Evolutionary conservation across 2,888 invertebrate species (phyloP).

Genomic region (Coleophora deauratella): DNA sequence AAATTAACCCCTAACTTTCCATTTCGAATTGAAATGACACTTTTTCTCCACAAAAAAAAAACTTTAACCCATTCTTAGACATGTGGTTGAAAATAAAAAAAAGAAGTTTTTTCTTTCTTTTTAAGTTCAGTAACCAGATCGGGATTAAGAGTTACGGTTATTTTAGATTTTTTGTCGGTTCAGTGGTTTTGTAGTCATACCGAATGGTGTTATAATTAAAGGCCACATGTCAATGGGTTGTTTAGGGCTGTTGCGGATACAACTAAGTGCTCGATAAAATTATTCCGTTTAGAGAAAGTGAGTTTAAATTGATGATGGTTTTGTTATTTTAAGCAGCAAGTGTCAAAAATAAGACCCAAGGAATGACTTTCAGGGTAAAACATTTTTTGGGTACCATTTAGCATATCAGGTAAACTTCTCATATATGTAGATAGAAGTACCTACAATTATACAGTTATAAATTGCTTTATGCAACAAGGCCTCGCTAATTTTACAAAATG

Average conservation of each 20-base stretch:
- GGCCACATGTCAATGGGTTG: slow-evolving; percentile 51
- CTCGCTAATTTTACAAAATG: no score
- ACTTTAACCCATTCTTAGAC: slow-evolving; percentile 64
- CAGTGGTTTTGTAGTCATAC: slow-evolving; percentile 56
- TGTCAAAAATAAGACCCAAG: no score
- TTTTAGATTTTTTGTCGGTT: slow-evolving; percentile 58
- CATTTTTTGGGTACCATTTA: no score
- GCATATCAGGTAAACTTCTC: no score
- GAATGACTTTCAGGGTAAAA: no score
- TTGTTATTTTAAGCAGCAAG: no score
- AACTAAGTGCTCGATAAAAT: slow-evolving; percentile 12
- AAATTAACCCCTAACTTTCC: slow-evolving; percentile 64
- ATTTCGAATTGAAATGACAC: slow-evolving; percentile 66
- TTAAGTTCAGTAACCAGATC: slow-evolving; percentile 68
- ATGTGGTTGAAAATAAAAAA: slow-evolving; percentile 37
- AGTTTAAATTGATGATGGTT: no score
- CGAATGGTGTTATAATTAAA: slow-evolving; percentile 63
- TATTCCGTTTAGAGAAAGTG: no score
- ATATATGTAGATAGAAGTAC: no score
- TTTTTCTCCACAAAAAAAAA: slow-evolving; percentile 35
- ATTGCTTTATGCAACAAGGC: no score
- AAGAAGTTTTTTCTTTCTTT: slow-evolving; percentile 31
- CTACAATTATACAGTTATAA: no score
- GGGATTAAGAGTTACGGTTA: slow-evolving; percentile 58
- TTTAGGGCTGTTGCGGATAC: slow-evolving; percentile 26